Conservation (phyloP, 2,888 invertebrate genomes). For the Ptilodon capucinus region DNA sequence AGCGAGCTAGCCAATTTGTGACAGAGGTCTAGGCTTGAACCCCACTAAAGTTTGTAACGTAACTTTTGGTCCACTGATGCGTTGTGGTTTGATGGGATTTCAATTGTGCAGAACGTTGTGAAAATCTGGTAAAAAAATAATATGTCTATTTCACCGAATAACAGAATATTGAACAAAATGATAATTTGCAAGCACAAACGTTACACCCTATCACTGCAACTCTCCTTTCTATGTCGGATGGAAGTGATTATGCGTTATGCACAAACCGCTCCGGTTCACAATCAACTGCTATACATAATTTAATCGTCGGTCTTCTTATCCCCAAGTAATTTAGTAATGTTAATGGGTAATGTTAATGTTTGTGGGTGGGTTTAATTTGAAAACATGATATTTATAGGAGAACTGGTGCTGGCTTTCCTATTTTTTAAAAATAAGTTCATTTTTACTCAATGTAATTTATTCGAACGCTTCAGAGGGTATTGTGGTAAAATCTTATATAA, state of each 20-base stretch:
- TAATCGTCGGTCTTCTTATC: conserved; percentile 4
- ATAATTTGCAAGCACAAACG: conserved; percentile 35
- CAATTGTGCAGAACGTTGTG: conserved; percentile 48
- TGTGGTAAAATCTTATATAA: conserved; percentile 18
- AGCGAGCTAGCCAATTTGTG: no score
- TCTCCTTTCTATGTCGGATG: conserved; percentile 37
- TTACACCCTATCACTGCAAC: conserved; percentile 47
- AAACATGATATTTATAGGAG: conserved; percentile 6
- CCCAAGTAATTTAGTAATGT: no score
- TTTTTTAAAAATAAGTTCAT: conserved; percentile 12
- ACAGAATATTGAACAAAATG: conserved; percentile 44
- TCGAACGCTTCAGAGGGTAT: conserved; percentile 11
- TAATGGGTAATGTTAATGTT: no score
- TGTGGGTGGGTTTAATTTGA: not conserved
- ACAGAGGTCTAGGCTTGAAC: no score
- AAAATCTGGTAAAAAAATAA: no score
- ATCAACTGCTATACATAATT: conserved; percentile 23
- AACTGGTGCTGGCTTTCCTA: conserved; percentile 9
- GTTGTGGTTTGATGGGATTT: conserved; percentile 52
- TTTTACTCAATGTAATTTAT: conserved; percentile 14
- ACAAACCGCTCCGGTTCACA: conserved; percentile 16
- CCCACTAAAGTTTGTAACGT: conserved; percentile 34
- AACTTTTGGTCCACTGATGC: conserved; percentile 35
- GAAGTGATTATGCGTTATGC: conserved; percentile 22
- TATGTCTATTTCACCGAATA: conserved; percentile 22